Evolutionary conservation across 2,797 vertebrate species (phyloP).

Genomic region (Ptychadena robeensis): DNA sequence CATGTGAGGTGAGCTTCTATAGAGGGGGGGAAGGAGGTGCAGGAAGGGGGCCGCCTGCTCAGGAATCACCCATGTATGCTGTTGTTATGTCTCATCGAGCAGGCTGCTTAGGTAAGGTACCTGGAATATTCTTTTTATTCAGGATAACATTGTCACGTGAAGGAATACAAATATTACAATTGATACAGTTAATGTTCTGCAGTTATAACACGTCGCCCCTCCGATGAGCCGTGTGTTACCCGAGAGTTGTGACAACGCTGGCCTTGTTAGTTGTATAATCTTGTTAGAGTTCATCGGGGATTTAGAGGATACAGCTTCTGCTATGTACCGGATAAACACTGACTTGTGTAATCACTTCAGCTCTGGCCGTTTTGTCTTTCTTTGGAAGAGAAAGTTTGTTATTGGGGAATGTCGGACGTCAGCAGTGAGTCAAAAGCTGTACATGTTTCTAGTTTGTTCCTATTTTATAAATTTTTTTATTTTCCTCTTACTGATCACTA

Average conservation of each 20-base stretch:
- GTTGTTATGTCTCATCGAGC: not conserved
- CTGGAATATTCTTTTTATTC: not conserved
- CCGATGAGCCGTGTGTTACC: not conserved
- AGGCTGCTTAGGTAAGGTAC: not conserved
- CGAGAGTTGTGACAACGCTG: not conserved
- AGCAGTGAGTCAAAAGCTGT: too few species aligned
- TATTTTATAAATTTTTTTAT: too few species aligned
- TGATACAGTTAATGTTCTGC: not conserved
- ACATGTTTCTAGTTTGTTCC: too few species aligned
- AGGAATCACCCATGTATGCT: not conserved
- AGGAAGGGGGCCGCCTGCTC: not conserved
- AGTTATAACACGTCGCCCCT: too few species aligned
- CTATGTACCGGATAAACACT: too few species aligned
- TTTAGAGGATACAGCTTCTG: not conserved
- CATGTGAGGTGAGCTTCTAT: constrained; percentile 51
- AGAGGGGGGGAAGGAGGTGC: constrained; percentile 17
- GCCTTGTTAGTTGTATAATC: not conserved
- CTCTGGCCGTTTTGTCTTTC: too few species aligned
- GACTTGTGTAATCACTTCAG: not conserved
- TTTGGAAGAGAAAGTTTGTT: not conserved
- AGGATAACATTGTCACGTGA: not conserved
- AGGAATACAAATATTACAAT: not conserved
- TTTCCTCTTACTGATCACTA: not conserved
- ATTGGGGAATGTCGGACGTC: not conserved
- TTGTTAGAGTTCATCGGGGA: not conserved